Evolutionary conservation across 2,888 invertebrate genomes (phyloP), one percentile per base, ranked within the genome.

Genomic region (Encarsia formosa): DNA sequence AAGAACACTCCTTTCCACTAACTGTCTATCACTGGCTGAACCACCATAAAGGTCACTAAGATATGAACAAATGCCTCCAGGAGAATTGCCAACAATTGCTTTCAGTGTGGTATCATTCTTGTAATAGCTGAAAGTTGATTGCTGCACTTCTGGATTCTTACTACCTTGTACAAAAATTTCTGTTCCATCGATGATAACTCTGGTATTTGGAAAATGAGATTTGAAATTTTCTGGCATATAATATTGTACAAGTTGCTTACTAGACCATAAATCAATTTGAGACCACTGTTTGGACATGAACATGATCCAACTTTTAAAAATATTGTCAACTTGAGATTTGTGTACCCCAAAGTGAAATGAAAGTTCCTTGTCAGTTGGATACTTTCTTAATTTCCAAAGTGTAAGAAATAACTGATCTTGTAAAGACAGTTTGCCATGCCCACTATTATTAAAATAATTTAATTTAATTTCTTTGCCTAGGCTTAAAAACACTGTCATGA

Each of bases 101-200:
- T 60, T 57, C 19, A 59, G 15, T 2, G 60, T 61, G 16, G 41
- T 59, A 29, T 49, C 42, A 16, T 61, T 57, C 31, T 61, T 59
- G 41, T 61, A 59, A 2, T 54, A 47, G 41, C 56, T 56, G 23
- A 54, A 61, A 6, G 49, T 45, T 16, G 53, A 49, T 54, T 59
- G 58, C 31, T 61, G 31, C 31, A 31, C 11, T 45, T 23, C 13
- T n/a, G 31, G 3, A 31, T 31, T 31, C 13, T 15, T 32, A 18
- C 52, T 49, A 31, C 43, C 44, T 4, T 42, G 3, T 3, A 52
- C 49, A 9, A 47, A 41, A 19, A 56, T 56, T 42, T 56, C 52
- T 5, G 55, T 56, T 34, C 49, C 49, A 49, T 52, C 52, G 13
- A 52, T 48, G 16, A 56, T 56, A 6, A 56, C 46, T n/a, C 52